phyloP scores from a whole-genome alignment of 23 tunicate species.

The Botrylloides violaceus region DNA sequence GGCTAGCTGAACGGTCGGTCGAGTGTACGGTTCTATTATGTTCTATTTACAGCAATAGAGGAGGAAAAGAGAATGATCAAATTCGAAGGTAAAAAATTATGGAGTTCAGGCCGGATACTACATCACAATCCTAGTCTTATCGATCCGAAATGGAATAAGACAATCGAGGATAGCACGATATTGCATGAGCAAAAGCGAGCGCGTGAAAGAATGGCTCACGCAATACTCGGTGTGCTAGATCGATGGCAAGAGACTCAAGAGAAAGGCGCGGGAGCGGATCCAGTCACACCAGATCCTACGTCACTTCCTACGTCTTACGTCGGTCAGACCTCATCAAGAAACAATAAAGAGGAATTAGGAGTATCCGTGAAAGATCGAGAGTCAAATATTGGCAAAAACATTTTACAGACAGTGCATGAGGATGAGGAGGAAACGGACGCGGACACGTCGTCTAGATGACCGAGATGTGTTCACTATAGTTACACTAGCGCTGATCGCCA shows the following conservation, averaged over 20 bases:
- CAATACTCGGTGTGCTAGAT: constrained; percentile 1
- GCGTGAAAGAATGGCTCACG: constrained; percentile 5
- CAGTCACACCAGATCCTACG: not conserved
- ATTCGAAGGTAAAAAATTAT: not conserved
- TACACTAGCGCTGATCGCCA: too few relatives aligned
- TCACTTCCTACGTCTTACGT: too few relatives aligned
- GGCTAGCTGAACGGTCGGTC: too few relatives aligned
- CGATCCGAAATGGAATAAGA: constrained; percentile 14
- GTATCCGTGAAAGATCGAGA: not conserved
- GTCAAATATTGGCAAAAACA: not conserved
- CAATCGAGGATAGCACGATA: not conserved
- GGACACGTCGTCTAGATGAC: too few relatives aligned
- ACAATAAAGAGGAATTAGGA: not conserved
- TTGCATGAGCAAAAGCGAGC: not conserved
- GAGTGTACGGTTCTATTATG: too few relatives aligned
- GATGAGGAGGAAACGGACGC: not conserved
- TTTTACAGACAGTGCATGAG: not conserved
- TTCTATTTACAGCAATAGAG: constrained; percentile 11
- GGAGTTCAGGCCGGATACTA: not conserved
- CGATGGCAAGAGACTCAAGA: constrained; percentile 24
- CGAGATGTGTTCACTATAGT: too few relatives aligned
- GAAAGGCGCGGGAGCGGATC: not conserved
- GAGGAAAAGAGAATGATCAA: constrained; percentile 14
- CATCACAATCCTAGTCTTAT: not conserved
- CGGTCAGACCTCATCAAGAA: not conserved